Evolutionary conservation across 2,797 vertebrate genomes (phyloP).

Genomic region (Amblyraja radiata): DNA sequence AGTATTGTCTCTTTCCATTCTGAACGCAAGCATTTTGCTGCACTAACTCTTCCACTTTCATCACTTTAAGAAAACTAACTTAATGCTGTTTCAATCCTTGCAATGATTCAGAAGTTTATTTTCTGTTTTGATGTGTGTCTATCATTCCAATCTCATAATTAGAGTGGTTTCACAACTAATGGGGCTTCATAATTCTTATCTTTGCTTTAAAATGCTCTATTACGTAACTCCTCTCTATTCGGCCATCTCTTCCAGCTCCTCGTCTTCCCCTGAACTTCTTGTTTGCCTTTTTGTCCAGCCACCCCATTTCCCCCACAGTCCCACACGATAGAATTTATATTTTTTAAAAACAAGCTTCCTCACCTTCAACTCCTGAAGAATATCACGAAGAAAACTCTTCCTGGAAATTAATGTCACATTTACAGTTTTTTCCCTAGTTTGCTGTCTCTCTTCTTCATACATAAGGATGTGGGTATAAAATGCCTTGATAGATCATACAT

Average conservation of each 20-base stretch:
- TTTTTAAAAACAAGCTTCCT: neutral
- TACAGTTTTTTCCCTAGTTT: too few relatives aligned
- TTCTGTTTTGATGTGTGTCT: neutral
- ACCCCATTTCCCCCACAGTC: neutral
- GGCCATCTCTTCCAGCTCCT: neutral
- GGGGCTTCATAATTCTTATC: neutral
- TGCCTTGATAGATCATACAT: too few relatives aligned
- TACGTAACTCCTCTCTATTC: neutral
- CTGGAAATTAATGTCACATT: too few relatives aligned
- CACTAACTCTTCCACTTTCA: neutral
- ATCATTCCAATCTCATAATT: neutral
- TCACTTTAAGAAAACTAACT: neutral
- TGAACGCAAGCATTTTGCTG: neutral
- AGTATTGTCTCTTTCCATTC: neutral
- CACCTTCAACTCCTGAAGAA: too few relatives aligned
- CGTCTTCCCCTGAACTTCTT: neutral
- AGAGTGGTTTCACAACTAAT: neutral
- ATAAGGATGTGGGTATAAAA: too few relatives aligned
- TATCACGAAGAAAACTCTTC: too few relatives aligned
- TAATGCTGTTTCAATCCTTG: neutral
- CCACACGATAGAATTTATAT: neutral
- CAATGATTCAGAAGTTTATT: neutral
- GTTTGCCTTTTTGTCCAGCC: neutral
- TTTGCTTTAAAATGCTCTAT: neutral
- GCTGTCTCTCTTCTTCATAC: too few relatives aligned